Conservation (phyloP, 1,140 invertebrate genomes). For the Meloidogyne chitwoodi region DNA sequence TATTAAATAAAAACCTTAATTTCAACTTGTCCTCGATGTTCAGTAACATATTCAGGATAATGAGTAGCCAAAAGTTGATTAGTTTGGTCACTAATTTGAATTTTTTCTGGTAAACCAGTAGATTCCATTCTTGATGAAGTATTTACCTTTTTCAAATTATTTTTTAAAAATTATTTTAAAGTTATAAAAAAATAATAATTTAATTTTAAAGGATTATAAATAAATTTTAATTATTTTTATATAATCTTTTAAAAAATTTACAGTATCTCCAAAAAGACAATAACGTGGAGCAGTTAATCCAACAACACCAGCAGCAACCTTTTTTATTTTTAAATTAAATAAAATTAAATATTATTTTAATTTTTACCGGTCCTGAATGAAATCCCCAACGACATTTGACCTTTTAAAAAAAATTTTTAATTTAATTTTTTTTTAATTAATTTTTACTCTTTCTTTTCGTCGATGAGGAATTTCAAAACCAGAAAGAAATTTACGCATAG, state of each 20-base stretch:
- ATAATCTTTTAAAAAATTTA: conserved; percentile 62
- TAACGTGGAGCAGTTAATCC: conserved; percentile 62
- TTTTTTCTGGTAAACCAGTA: conserved; percentile 55
- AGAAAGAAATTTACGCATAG: conserved; percentile 49
- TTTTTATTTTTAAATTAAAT: neutral
- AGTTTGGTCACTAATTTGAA: conserved; percentile 51
- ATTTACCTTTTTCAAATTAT: conserved; percentile 67
- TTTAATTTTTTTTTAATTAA: no score
- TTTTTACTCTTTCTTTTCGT: conserved; percentile 30
- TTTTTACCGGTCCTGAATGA: conserved; percentile 54
- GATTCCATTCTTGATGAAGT: conserved; percentile 83
- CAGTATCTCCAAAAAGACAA: conserved; percentile 79
- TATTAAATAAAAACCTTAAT: conserved; percentile 43
- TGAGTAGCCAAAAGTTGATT: conserved; percentile 32
- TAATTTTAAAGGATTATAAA: no score
- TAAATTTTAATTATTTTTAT: no score
- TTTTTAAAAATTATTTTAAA: no score
- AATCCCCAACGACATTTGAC: conserved; percentile 54
- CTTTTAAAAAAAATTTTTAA: neutral
- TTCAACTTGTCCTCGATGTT: conserved; percentile 49
- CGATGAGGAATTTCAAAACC: conserved; percentile 52
- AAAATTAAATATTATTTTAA: neutral
- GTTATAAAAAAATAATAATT: no score
- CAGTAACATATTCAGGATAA: conserved; percentile 43
- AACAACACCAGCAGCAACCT: conserved; percentile 55